Conservation (phyloP, 2,797 vertebrate genomes). For the Gobio occitaniae region DNA sequence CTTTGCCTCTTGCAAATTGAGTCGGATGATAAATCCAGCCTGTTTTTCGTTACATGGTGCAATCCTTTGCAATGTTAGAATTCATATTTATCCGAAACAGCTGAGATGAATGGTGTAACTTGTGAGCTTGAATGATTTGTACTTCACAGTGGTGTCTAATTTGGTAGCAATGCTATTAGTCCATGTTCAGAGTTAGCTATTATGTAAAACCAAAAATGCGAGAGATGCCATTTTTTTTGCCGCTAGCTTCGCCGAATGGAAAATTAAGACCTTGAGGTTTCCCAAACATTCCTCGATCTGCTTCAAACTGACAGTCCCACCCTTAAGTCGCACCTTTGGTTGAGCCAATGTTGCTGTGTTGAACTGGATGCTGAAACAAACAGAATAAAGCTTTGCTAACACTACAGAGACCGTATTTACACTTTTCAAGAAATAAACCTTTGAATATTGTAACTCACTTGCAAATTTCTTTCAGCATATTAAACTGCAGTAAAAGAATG, state of each 20-base stretch:
- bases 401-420: background rate
- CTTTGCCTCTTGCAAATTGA: conserved; percentile 27
- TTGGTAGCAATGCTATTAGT: background rate
- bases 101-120: conserved; percentile 13
- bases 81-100: conserved; percentile 11
- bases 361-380: background rate
- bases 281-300: background rate
- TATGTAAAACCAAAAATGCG: background rate
- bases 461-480: background rate
- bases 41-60: conserved; percentile 26
- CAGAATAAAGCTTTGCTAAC: background rate
- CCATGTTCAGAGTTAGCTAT: background rate
- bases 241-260: background rate
- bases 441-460: background rate
- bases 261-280: background rate
- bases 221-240: background rate
- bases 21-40: conserved; percentile 24
- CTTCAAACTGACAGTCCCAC: background rate
- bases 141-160: conserved; percentile 4
- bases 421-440: background rate
- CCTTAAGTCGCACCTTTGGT: background rate
- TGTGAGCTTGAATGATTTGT: conserved; percentile 5
- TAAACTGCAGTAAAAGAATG: background rate
- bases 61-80: conserved; percentile 26
- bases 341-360: background rate